These are phyloP conservation scores for Sebastes diaconus DNA, from an alignment of 2,797 vertebrate species.

Conservation along the genomic window DNA sequence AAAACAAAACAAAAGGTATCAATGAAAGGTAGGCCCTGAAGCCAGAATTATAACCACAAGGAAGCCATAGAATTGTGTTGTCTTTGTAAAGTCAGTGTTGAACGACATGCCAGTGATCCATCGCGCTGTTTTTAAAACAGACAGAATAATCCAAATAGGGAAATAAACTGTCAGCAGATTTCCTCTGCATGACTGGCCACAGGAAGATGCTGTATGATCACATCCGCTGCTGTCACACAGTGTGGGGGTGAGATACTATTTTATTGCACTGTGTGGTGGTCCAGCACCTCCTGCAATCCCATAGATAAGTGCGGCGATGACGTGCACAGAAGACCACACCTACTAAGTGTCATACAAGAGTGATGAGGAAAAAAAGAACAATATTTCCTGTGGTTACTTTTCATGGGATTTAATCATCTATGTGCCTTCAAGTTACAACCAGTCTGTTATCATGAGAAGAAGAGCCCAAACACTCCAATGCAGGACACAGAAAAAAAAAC, in stretches of 20 bases:
- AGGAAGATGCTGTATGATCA: slow-evolving; percentile 61
- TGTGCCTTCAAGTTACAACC: not conserved
- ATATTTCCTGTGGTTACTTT: slow-evolving; percentile 2
- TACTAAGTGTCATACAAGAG: not conserved
- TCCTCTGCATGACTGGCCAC: slow-evolving; percentile 55
- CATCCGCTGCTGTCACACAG: slow-evolving; percentile 47
- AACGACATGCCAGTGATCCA: not conserved
- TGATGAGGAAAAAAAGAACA: not conserved
- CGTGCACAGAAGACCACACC: not conserved
- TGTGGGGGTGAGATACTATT: slow-evolving; percentile 50
- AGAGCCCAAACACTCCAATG: not conserved
- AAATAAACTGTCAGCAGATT: slow-evolving; percentile 57
- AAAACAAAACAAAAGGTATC: not conserved
- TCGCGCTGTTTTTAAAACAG: slow-evolving; percentile 2
- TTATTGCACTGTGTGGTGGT: slow-evolving; percentile 62
- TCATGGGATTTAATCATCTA: slow-evolving; percentile 2
- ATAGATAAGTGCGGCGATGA: slow-evolving; percentile 58
- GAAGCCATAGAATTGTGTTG: not conserved
- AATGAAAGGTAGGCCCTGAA: not conserved
- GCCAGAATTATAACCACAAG: not conserved
- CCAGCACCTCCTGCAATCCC: slow-evolving; percentile 15
- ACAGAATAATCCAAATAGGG: not conserved
- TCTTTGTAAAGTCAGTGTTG: not conserved
- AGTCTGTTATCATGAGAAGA: not conserved
- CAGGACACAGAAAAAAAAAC: not conserved